Evolutionary conservation across 1,140 invertebrate genomes (phyloP), one percentile per base, ranked within the genome.

Genomic region (Leucophenga varia): DNA sequence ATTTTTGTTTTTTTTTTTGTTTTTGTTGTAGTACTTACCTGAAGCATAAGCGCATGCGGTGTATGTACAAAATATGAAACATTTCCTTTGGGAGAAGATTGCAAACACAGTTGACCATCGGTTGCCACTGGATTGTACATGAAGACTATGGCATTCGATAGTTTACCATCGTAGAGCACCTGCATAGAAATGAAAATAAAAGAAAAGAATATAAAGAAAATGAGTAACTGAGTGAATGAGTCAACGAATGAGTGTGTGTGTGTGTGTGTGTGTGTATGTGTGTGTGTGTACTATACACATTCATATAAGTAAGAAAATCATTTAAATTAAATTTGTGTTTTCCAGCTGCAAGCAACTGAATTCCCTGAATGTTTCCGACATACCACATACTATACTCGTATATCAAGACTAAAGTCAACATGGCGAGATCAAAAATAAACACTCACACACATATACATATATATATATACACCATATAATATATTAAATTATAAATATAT

Each of bases 61-160:
- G 95, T 96, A 82, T 99, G 97, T 67, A 98, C 93, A 84, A 99
- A 99, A 80, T 94, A 97, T 58, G 92, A 92, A 56, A 89, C 82
- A 77, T 97, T 97, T 75, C 93, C 91, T 83, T 97, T 98, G 43
- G 95, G 93, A 45, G 93, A 92, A 47, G 94, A 96, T 79, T 98
- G 95, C 48, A 99, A 83, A 81, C 96, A 98, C 35, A 99, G 82
- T 78, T 99, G 96, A 65, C 93, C 93, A 78, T 99, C 95, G 31
- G 91, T 95, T 40, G 97, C 96, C 64, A 99, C 96, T 39, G 97
- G 97, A 79, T 98, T 99, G 81, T 99, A 99, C 89, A 98, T 97
- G 78, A 99, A 98, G 61, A 99, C 93, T 70, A 99, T 93, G 57
- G 91, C 89, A 61, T 86, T 90, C 51, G 95, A 96, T 61, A 99